A percentile compares a stretch with the other conserved stretches of the same genome.
Conservation (phyloP, 2,797 vertebrate genomes). For the Sylvia borin region DNA sequence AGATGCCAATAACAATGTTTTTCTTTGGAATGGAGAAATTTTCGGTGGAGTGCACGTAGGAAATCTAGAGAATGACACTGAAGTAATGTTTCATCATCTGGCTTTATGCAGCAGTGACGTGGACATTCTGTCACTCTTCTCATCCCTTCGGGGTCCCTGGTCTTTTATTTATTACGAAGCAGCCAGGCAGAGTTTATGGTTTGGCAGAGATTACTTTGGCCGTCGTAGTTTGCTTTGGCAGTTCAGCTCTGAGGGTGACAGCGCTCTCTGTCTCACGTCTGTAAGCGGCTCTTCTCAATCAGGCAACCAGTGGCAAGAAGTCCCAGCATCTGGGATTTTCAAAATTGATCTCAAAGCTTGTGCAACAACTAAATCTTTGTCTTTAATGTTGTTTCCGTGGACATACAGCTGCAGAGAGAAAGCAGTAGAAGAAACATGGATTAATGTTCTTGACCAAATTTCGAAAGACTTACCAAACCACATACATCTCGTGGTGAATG, state of each 20-base stretch:
- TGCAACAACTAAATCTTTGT: conserved; percentile 56
- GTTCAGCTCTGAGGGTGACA: conserved; percentile 54
- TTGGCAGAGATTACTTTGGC: conserved; percentile 95
- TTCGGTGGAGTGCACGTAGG: conserved; percentile 84
- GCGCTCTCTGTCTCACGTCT: conserved; percentile 80
- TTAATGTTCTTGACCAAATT: not conserved
- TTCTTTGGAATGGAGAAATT: conserved; percentile 96
- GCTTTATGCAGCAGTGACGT: conserved; percentile 72
- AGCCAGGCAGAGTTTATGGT: conserved; percentile 85
- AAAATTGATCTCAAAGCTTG: conserved; percentile 81
- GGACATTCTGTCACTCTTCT: conserved; percentile 82
- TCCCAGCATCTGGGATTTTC: conserved; percentile 89
- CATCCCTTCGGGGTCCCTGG: conserved; percentile 87
- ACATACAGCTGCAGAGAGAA: conserved; percentile 17
- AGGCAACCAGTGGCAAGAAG: conserved; percentile 82
- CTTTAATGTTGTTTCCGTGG: conserved; percentile 86
- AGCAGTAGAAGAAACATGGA: not conserved
- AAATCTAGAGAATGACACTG: conserved; percentile 84
- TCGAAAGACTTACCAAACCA: conserved; percentile 72
- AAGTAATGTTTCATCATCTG: conserved; percentile 79
- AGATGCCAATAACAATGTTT: conserved; percentile 81
- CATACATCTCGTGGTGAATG: conserved; percentile 70
- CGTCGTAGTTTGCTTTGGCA: conserved; percentile 93
- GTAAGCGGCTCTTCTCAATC: conserved; percentile 61
- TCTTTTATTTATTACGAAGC: conserved; percentile 90